These are phyloP conservation scores for Melanophora roralis DNA, from an alignment of 2,888 invertebrate species.

Conservation along the genomic window DNA sequence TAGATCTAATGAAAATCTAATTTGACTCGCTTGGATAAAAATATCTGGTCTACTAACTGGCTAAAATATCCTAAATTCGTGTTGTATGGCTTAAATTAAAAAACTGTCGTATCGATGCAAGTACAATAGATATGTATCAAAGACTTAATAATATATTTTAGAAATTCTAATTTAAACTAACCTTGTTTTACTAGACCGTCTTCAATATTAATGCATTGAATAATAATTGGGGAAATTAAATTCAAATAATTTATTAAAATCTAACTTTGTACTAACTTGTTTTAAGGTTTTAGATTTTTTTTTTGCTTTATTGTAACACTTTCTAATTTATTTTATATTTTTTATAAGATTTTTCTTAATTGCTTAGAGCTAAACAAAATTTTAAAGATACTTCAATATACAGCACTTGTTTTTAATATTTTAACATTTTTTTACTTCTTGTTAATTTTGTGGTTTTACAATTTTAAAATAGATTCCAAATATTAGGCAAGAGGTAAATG, in stretches of 20 bases:
- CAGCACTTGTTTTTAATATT: conserved; percentile 2
- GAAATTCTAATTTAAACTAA: too few species aligned
- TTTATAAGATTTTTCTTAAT: too few species aligned
- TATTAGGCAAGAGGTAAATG: conserved; percentile 15
- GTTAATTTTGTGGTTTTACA: not conserved
- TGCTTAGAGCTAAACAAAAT: conserved; percentile 16
- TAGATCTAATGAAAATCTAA: too few species aligned
- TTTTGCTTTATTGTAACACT: not conserved
- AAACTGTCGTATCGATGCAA: too few species aligned
- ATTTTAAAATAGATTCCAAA: conserved; percentile 32
- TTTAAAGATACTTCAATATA: not conserved
- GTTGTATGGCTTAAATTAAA: too few species aligned
- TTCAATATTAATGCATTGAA: conserved; percentile 42
- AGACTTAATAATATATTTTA: too few species aligned
- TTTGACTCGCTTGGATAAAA: too few species aligned
- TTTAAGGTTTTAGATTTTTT: not conserved
- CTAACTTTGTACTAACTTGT: conserved; percentile 3
- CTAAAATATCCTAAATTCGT: too few species aligned
- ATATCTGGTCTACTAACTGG: too few species aligned
- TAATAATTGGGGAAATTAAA: conserved; percentile 11
- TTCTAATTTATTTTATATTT: conserved; percentile 16
- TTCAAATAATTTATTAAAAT: conserved; percentile 5
- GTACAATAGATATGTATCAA: too few species aligned
- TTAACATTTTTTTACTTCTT: not conserved
- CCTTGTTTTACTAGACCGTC: conserved; percentile 32